Percentiles rank a stretch among this genome's conserved stretches.
These are phyloP conservation scores for Cremastinae sp. DNA, from an alignment of 2,888 invertebrate genomes.

Conservation along the genomic window DNA sequence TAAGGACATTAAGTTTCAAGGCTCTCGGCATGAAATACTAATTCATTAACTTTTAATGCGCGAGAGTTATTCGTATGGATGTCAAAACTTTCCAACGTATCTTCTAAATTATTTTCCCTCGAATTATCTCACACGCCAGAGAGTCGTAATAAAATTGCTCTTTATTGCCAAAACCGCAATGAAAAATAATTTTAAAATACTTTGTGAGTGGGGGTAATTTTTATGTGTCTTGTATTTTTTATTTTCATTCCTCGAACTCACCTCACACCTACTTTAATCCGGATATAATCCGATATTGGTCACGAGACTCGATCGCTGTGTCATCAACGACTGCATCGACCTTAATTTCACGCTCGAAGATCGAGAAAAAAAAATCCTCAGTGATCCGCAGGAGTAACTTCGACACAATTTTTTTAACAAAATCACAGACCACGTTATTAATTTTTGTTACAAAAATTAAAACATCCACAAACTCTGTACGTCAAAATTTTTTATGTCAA, in stretches of 20 bases:
- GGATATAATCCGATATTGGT: conserved; percentile 62
- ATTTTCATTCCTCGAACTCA: conserved; percentile 5
- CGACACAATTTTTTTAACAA: neutral
- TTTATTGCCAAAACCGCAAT: too few species aligned
- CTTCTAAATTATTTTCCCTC: neutral
- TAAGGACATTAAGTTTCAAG: conserved; percentile 20
- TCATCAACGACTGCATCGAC: conserved; percentile 22
- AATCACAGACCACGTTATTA: neutral
- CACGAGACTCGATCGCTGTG: neutral
- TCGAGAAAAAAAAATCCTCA: neutral
- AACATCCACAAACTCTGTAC: conserved; percentile 18
- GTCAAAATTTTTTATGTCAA: too few species aligned
- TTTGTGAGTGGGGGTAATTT: neutral
- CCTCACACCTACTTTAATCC: conserved; percentile 44
- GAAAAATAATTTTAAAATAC: neutral
- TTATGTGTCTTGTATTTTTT: neutral
- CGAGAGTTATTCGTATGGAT: neutral
- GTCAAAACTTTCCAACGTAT: neutral
- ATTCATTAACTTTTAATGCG: conserved; percentile 9
- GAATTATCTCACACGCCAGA: neutral
- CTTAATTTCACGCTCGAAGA: neutral
- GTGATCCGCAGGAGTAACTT: neutral
- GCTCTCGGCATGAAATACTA: conserved; percentile 1
- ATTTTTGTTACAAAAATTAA: neutral
- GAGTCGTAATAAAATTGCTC: too few species aligned